These are phyloP conservation scores for Ochlodes sylvanus DNA, from an alignment of 2,888 invertebrate genomes.

Conservation along the genomic window DNA sequence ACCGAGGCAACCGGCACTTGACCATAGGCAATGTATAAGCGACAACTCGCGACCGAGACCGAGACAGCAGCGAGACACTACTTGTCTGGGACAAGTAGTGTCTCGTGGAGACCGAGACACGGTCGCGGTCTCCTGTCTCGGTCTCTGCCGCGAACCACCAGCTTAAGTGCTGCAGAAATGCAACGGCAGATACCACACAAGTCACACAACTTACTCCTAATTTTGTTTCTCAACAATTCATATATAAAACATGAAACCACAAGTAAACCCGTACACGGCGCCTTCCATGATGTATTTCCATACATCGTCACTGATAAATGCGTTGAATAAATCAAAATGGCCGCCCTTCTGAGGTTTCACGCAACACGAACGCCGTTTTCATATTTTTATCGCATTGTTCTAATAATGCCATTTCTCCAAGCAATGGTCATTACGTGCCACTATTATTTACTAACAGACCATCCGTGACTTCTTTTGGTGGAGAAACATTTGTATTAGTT, in stretches of 20 bases:
- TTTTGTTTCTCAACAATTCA: too few relatives aligned
- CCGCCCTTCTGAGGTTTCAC: conserved; percentile 59
- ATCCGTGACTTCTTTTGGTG: conserved; percentile 10
- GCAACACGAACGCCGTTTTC: conserved; percentile 50
- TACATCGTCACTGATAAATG: conserved; percentile 65
- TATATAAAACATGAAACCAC: neutral
- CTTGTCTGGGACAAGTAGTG: too few relatives aligned
- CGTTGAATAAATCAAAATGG: conserved; percentile 68
- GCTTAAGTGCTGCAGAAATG: too few relatives aligned
- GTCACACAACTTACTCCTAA: too few relatives aligned
- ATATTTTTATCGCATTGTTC: conserved; percentile 46
- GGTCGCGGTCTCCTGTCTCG: too few relatives aligned
- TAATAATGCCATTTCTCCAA: conserved; percentile 42
- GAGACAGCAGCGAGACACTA: too few relatives aligned
- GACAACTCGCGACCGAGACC: too few relatives aligned
- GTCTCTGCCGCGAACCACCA: too few relatives aligned
- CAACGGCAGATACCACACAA: too few relatives aligned
- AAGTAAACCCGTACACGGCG: conserved; percentile 13
- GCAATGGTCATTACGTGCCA: conserved; percentile 34
- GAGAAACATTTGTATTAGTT: neutral
- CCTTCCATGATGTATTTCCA: conserved; percentile 42
- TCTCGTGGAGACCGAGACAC: too few relatives aligned
- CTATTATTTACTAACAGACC: conserved; percentile 7
- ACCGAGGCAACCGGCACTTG: too few relatives aligned
- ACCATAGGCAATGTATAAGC: too few relatives aligned